Conservation (phyloP, 1,140 invertebrate genomes). For the Ooceraea biroi region DNA sequence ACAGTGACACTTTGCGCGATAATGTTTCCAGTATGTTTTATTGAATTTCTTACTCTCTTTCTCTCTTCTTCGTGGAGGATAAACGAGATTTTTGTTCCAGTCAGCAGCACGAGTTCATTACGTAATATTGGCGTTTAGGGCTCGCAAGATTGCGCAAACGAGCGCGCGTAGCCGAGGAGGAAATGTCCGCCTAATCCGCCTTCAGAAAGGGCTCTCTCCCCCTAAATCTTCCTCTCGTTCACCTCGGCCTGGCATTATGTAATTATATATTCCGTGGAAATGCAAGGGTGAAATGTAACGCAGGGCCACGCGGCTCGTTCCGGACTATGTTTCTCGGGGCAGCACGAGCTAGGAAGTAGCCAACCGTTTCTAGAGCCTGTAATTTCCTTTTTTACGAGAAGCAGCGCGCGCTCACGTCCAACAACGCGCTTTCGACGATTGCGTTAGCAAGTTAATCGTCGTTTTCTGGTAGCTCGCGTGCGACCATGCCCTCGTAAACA, state of each 20-base stretch:
- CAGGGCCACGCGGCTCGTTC: slow-evolving; percentile 75
- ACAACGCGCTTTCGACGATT: slow-evolving; percentile 31
- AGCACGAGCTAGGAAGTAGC: slow-evolving; percentile 6
- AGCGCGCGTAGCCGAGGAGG: slow-evolving; percentile 65
- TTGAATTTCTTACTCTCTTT: neutral
- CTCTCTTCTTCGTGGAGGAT: neutral
- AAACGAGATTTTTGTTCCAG: slow-evolving; percentile 43
- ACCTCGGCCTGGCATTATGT: slow-evolving; percentile 78
- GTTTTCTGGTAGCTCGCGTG: neutral
- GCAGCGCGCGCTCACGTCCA: neutral
- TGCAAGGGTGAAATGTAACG: slow-evolving; percentile 79
- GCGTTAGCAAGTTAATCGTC: slow-evolving; percentile 12
- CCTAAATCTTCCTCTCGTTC: slow-evolving; percentile 70
- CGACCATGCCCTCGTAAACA: neutral
- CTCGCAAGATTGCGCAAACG: slow-evolving; percentile 52
- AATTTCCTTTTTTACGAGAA: slow-evolving; percentile 57
- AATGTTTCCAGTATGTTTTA: too few species aligned
- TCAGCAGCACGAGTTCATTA: slow-evolving; percentile 44
- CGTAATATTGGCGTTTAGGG: slow-evolving; percentile 67
- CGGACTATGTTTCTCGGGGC: slow-evolving; percentile 24
- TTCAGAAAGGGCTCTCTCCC: slow-evolving; percentile 63
- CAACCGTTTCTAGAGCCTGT: slow-evolving; percentile 45
- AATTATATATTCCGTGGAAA: slow-evolving; percentile 81
- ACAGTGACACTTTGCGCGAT: too few species aligned
- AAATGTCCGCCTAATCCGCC: slow-evolving; percentile 73